Evolutionary conservation across 2,797 vertebrate genomes (phyloP), one percentile per base, ranked within the genome.

Genomic region (Astyanax mexicanus): DNA sequence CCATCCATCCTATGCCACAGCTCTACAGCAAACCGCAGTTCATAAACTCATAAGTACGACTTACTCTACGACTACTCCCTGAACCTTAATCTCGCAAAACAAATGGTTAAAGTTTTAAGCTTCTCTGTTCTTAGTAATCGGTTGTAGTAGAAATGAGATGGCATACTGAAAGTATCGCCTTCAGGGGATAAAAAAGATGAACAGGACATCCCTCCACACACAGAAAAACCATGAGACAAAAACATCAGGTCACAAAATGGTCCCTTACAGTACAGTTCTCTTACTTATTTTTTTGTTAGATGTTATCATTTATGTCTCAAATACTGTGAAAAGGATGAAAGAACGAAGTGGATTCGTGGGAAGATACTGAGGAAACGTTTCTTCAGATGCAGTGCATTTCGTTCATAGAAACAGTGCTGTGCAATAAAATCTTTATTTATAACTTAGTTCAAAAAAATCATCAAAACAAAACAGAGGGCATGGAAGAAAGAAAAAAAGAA

Each of bases 141-240:
- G 90, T 84, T 88, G 90, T 85, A 92, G 90, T 85, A 92, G 91
- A 91, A 89, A 84, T 87, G 88, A 94, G 91, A 94, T 93, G 88
- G 92, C 92, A 90, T 80, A 83, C 78, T 80, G 29, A 66, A 69
- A 74, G 67, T 54, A 55, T 83, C 70, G n/a, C 55, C 49, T 81
- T 86, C 65, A 23, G 25, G 49, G 42, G 6, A 9, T 2, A 27
- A 73, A 80, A 73, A 64, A 71, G 67, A 64, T 17, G 25, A 80
- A 83, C 81, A 69, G 76, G 78, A 49, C 62, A 73, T 66, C 10
- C 35, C 75, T 78, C 81, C 29, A 32, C 29, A 32, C 29, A 32
- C 2, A 32, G 32, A 87, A 88, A 88, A 84, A 84, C 32, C 42
- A 80, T 67, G 62, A 84, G 84, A 86, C 73, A 85, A 80, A 54